Conservation (phyloP, 2,113 vertebrate genomes). For the Nanorana parkeri region DNA sequence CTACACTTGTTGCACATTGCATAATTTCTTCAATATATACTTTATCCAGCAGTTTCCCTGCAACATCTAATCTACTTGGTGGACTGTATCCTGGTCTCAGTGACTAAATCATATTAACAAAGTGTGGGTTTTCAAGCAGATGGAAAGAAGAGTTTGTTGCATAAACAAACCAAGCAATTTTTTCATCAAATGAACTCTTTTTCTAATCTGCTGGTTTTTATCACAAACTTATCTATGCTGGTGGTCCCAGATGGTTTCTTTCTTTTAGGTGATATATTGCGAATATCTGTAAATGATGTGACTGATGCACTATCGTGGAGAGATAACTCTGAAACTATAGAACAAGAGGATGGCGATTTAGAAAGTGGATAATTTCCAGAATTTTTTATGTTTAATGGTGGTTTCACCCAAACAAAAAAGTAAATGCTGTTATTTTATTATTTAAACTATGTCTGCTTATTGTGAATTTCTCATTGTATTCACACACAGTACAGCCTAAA, state of each 20-base stretch:
- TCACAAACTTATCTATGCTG: slow-evolving; percentile 17
- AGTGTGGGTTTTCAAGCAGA: no score
- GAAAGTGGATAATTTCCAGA: no score
- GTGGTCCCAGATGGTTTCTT: slow-evolving; percentile 21
- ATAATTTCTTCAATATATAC: slow-evolving; percentile 4
- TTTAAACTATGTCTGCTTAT: slow-evolving; percentile 29
- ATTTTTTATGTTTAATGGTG: no score
- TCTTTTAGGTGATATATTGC: no score
- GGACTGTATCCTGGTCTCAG: slow-evolving; percentile 18
- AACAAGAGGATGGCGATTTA: slow-evolving; percentile 16
- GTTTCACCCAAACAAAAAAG: slow-evolving; percentile 16
- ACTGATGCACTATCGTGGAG: slow-evolving; percentile 16
- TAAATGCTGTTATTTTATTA: slow-evolving; percentile 25
- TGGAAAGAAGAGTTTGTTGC: no score
- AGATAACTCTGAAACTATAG: slow-evolving; percentile 27
- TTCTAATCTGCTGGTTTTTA: slow-evolving; percentile 36
- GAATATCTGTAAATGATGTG: neutral
- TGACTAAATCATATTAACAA: no score
- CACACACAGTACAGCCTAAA: no score
- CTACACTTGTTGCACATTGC: neutral
- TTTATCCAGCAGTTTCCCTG: slow-evolving; percentile 31
- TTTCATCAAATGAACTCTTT: slow-evolving; percentile 31
- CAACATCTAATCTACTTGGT: slow-evolving; percentile 7
- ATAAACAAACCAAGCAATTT: slow-evolving; percentile 3
- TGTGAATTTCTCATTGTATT: neutral